These are phyloP conservation scores for Spilarctia lutea DNA, from an alignment of 2,888 invertebrate species.

Conservation along the genomic window DNA sequence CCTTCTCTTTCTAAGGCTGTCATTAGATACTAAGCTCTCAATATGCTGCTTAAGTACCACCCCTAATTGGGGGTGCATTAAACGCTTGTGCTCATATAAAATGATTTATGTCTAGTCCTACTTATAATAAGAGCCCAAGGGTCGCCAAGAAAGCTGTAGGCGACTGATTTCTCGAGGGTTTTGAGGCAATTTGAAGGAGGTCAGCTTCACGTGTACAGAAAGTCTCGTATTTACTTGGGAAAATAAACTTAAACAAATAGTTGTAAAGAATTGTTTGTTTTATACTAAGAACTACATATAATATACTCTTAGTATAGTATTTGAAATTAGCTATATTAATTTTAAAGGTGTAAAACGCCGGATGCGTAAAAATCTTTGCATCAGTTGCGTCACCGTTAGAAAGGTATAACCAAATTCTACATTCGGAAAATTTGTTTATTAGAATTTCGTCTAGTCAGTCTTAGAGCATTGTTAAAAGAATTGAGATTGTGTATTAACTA, in stretches of 20 bases:
- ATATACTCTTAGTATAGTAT: not conserved
- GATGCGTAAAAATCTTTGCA: not conserved
- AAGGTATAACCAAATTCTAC: not conserved
- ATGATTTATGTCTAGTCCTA: conserved; percentile 69
- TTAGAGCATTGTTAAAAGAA: too few species aligned
- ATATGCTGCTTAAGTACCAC: conserved; percentile 60
- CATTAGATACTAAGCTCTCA: conserved; percentile 57
- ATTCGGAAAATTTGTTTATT: not conserved
- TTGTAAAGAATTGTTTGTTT: not conserved
- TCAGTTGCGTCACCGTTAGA: not conserved
- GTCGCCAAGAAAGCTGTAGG: conserved; percentile 25
- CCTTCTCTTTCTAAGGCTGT: conserved; percentile 35
- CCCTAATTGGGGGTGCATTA: conserved; percentile 76
- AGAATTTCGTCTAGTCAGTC: too few species aligned
- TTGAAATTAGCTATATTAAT: not conserved
- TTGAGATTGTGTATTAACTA: too few species aligned
- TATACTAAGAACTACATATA: not conserved
- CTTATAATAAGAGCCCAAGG: conserved; percentile 45
- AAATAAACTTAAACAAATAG: conserved; percentile 8
- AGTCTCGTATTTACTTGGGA: conserved; percentile 8
- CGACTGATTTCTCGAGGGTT: conserved; percentile 26
- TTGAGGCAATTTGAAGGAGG: conserved; percentile 21
- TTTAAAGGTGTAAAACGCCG: not conserved
- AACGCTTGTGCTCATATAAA: conserved; percentile 73
- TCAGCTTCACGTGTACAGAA: conserved; percentile 3